phyloP scores from a whole-genome alignment of 2,113 vertebrate genomes.

The Nerophis lumbriciformis region DNA sequence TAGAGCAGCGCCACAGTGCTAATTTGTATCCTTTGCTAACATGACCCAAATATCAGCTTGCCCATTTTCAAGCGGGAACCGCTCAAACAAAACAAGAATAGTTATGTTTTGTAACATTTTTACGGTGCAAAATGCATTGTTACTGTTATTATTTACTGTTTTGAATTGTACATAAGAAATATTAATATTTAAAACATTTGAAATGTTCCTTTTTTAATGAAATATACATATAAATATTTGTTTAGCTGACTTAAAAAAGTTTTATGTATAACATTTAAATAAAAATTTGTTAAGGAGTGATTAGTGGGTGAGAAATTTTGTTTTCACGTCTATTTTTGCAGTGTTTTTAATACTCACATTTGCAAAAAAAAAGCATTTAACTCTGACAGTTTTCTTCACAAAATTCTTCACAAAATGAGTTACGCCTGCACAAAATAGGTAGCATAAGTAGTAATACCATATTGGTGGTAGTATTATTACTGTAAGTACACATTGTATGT shows the following conservation, averaged over 20 bases:
- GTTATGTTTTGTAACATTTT: conserved; percentile 88
- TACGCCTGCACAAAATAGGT: no score
- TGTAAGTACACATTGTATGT: no score
- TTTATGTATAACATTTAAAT: conserved; percentile 84
- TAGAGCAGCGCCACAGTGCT: conserved; percentile 71
- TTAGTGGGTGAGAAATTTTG: background rate
- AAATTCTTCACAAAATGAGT: no score
- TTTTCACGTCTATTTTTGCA: no score
- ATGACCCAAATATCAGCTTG: conserved; percentile 65
- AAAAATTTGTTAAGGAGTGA: conserved; percentile 66
- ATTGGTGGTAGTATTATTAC: no score
- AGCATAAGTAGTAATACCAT: no score
- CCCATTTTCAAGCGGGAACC: conserved; percentile 77
- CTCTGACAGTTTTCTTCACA: no score
- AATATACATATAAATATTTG: conserved; percentile 76
- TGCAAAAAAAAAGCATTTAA: no score
- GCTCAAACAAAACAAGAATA: conserved; percentile 64
- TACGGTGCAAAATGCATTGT: conserved; percentile 69
- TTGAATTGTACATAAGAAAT: conserved; percentile 97
- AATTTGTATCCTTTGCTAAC: conserved; percentile 74
- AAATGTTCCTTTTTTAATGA: conserved; percentile 87
- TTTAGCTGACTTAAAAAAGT: conserved; percentile 76
- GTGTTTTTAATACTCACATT: no score
- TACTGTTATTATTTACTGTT: conserved; percentile 83
- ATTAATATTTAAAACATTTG: conserved; percentile 97